phyloP scores from a whole-genome alignment of 2,797 vertebrate genomes.

The Pseudomugil gertrudae region DNA sequence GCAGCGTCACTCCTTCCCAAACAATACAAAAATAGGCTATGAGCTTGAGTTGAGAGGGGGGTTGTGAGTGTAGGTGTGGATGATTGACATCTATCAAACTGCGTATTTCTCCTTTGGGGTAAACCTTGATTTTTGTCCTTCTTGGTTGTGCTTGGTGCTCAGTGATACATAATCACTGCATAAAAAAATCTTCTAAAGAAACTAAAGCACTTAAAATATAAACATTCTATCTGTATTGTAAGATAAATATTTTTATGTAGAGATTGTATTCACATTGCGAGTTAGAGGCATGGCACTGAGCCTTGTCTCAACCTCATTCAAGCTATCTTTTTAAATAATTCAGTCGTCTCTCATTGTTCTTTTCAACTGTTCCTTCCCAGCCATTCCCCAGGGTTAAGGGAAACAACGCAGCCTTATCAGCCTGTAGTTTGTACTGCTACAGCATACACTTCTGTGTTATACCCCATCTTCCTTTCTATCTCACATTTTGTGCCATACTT shows the following conservation, averaged over 20 bases:
- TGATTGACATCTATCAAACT: too few relatives aligned
- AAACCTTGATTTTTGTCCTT: too few relatives aligned
- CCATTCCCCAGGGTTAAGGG: conserved; percentile 59
- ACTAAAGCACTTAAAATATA: conserved; percentile 4
- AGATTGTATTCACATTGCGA: conserved; percentile 45
- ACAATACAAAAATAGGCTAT: too few relatives aligned
- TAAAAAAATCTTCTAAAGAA: conserved; percentile 6
- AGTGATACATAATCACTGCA: neutral
- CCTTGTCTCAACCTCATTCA: conserved; percentile 43
- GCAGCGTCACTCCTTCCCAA: too few relatives aligned
- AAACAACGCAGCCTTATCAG: conserved; percentile 49
- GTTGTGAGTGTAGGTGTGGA: too few relatives aligned
- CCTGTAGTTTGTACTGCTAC: conserved; percentile 36
- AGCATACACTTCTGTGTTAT: conserved; percentile 38
- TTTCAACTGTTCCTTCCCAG: conserved; percentile 69
- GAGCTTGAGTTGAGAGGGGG: too few relatives aligned
- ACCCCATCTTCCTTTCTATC: conserved; percentile 55
- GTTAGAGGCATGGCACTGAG: conserved; percentile 31
- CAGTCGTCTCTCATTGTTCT: conserved; percentile 71
- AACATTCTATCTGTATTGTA: conserved; percentile 1
- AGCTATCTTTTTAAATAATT: conserved; percentile 76
- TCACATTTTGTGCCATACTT: conserved; percentile 43
- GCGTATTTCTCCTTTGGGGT: neutral
- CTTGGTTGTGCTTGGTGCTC: neutral
- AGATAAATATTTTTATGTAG: conserved; percentile 27